These are phyloP conservation scores for Bubalus kerabau DNA, from an alignment of 2,113 vertebrate genomes.

Conservation along the genomic window DNA sequence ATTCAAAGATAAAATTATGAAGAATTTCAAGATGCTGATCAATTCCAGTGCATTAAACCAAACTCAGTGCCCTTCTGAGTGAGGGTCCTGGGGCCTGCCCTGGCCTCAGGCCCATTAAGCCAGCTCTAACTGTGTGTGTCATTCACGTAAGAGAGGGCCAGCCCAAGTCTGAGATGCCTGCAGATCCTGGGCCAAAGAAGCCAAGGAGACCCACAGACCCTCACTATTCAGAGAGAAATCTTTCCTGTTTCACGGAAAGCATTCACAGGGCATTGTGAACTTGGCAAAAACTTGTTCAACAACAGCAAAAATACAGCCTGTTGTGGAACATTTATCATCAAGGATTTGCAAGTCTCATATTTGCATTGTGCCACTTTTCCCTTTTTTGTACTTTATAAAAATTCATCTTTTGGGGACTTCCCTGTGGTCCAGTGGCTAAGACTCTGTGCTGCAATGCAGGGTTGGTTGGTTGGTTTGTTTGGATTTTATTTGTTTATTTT, in stretches of 20 bases:
- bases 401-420: not conserved
- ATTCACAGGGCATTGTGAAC: not conserved
- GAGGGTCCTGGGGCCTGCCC: not conserved
- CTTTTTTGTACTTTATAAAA: not conserved
- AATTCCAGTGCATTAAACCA: not conserved
- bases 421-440: not conserved
- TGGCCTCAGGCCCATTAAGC: not conserved
- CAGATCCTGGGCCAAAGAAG: not conserved
- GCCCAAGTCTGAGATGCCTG: not conserved
- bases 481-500: not conserved
- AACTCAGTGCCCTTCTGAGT: not conserved
- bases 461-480: not conserved
- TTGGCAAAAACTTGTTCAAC: not conserved
- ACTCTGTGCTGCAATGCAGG: not conserved
- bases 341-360: not conserved
- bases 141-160: not conserved
- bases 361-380: not conserved
- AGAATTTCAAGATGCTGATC: not conserved
- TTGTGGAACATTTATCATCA: not conserved
- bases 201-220: not conserved
- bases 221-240: not conserved
- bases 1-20: not conserved
- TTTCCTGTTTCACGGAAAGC: not conserved
- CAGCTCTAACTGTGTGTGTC: too few relatives aligned
- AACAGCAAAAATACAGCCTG: not conserved